phyloP scores from a whole-genome alignment of 2,888 invertebrate species.

The Drepanosiphum platanoidis region DNA sequence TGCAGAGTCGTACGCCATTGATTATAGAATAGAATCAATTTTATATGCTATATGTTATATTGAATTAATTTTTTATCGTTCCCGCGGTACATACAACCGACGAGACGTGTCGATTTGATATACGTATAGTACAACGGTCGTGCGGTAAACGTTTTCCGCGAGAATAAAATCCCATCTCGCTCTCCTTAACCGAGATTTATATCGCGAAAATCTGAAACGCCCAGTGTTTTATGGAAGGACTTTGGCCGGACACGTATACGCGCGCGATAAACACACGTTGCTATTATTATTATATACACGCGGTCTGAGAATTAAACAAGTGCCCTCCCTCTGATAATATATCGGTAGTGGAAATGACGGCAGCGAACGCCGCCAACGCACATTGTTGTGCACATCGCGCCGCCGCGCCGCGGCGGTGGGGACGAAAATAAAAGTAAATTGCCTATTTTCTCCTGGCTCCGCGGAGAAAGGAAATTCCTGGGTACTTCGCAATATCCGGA shows the following conservation, averaged over 20 bases:
- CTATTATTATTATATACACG: background rate
- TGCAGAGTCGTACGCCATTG: too few relatives aligned
- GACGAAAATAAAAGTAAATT: constrained; percentile 47
- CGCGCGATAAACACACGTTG: background rate
- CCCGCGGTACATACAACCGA: background rate
- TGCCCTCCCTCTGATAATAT: background rate
- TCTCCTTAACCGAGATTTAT: background rate
- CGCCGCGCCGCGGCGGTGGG: background rate
- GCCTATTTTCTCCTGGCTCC: constrained; percentile 35
- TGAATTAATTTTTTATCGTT: background rate
- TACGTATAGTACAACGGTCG: too few relatives aligned
- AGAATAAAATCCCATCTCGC: background rate
- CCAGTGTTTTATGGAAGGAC: background rate
- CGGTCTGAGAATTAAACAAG: background rate
- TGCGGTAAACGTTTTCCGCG: background rate
- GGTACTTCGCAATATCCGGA: constrained; percentile 40
- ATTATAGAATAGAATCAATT: too few relatives aligned
- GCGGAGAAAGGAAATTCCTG: constrained; percentile 36
- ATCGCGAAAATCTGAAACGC: background rate
- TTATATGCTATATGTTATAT: too few relatives aligned
- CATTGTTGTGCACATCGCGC: background rate
- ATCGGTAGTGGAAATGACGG: background rate
- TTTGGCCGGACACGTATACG: too few relatives aligned
- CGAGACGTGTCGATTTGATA: too few relatives aligned
- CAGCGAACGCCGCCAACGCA: background rate